Evolutionary conservation across 2,797 vertebrate genomes (phyloP), one percentile per base, ranked within the genome.

Genomic region (Hippoglossus hippoglossus): DNA sequence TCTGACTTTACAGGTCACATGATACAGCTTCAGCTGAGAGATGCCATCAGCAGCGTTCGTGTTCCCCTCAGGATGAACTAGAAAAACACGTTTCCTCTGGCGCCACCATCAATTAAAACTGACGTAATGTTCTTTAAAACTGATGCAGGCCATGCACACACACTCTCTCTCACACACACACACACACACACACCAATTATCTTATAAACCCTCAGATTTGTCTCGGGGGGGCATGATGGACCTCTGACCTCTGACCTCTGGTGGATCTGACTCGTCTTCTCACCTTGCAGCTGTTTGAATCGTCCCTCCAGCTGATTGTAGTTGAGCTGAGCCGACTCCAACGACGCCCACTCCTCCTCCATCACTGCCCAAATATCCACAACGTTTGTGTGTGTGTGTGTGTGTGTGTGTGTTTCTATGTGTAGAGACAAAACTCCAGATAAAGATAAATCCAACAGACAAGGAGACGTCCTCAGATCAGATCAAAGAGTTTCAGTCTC

Each of bases 201-300:
- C 4, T 2, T 19, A 2, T 49, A 19, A n/a, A 49, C 47, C n/a
- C 47, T 10, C 47, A 9, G 18, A 49, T 49, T 46, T 46, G 44
- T 46, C 6, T 5, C 1, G 44, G 44, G 13, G 44, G 44, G 41
- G 24, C 50, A 15, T 4, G 5, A 12, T 19, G 15, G 31, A 21
- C 46, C 46, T 36, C 52, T 56, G 61, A 63, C 60, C 28, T 19
- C 13, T 31, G 2, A 5, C n/a, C n/a, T 5, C 21, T 15, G 50
- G 34, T 51, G 2, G 5, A 9, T 21, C 44, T 6, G 22, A 46
- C 44, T 6, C 15, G 5, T 46, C 51, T 10, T 26, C 95, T 95
- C 94, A 99, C 97, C 97, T 97, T 99, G 96, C 52, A 99, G 93
- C 90, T 98, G 97, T 77, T 98, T 98, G 94, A 99, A 98, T 54